A percentile compares a stretch with the other conserved stretches of the same genome.
These are phyloP conservation scores for Lepidostoma basale DNA, from an alignment of 1,140 invertebrate species.

Conservation along the genomic window DNA sequence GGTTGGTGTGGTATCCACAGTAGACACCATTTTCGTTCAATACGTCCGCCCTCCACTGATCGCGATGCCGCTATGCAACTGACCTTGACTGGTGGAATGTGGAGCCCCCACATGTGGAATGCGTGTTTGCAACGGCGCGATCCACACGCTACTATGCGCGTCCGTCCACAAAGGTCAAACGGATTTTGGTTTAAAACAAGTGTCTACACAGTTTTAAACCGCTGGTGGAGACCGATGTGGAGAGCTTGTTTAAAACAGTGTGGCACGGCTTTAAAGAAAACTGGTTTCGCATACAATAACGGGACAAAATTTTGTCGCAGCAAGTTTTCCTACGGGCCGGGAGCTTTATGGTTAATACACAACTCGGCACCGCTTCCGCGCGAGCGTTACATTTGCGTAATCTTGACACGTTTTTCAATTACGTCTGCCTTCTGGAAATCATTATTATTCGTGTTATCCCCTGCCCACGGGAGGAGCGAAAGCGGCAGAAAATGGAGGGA, in stretches of 20 bases:
- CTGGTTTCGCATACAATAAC: not conserved
- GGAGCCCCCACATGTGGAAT: too few relatives aligned
- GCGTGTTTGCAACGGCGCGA: too few relatives aligned
- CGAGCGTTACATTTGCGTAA: slow-evolving; percentile 8
- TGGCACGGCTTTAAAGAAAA: not conserved
- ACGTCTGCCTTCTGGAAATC: not conserved
- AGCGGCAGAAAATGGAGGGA: not conserved
- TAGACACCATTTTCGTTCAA: too few relatives aligned
- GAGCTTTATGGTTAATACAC: slow-evolving; percentile 4
- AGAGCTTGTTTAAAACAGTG: not conserved
- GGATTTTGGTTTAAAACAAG: too few relatives aligned
- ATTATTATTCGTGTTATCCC: slow-evolving; percentile 9
- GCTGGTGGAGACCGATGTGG: too few relatives aligned
- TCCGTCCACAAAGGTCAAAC: too few relatives aligned
- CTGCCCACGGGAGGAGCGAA: not conserved
- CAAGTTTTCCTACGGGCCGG: not conserved
- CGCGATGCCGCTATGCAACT: too few relatives aligned
- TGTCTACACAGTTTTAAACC: too few relatives aligned
- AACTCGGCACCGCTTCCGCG: not conserved
- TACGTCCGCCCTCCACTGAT: too few relatives aligned
- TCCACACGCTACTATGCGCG: too few relatives aligned
- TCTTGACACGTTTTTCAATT: slow-evolving; percentile 22
- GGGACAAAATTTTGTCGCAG: not conserved
- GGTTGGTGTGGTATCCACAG: too few relatives aligned
- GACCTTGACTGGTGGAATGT: too few relatives aligned